phyloP scores from a whole-genome alignment of 2,888 invertebrate species.

The Adineta ricciae region DNA sequence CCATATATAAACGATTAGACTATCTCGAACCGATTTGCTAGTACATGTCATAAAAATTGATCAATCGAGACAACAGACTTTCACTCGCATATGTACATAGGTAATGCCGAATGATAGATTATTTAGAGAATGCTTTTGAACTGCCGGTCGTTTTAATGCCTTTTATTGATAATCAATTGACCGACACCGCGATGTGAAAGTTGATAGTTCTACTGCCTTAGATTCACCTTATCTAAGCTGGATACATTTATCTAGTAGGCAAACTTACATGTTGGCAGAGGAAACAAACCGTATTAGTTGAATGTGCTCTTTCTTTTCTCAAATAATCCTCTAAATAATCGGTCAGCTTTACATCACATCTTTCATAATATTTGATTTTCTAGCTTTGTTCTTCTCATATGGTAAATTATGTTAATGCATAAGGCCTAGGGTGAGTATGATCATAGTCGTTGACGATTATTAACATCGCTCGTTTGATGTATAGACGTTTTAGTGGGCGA shows the following conservation, averaged over 20 bases:
- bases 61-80: background rate
- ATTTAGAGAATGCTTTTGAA: background rate
- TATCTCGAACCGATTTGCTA: background rate
- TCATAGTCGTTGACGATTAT: no score
- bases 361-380: background rate
- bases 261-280: background rate
- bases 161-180: background rate
- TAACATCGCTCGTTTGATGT: no score
- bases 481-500: no score
- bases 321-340: background rate
- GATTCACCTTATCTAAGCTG: no score
- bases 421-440: background rate
- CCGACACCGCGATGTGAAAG: background rate
- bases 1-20: background rate
- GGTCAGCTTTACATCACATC: background rate
- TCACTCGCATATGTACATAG: background rate
- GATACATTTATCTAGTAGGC: background rate
- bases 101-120: background rate
- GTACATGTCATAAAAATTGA: background rate
- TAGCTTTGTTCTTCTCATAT: background rate
- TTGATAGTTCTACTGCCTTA: background rate
- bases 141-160: background rate
- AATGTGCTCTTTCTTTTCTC: background rate
- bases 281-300: background rate
- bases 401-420: no score